A percentile compares a stretch with the other conserved stretches of the same genome.
Evolutionary conservation across 2,888 invertebrate genomes (phyloP).

Genomic region (Ormyrus nitidulus): DNA sequence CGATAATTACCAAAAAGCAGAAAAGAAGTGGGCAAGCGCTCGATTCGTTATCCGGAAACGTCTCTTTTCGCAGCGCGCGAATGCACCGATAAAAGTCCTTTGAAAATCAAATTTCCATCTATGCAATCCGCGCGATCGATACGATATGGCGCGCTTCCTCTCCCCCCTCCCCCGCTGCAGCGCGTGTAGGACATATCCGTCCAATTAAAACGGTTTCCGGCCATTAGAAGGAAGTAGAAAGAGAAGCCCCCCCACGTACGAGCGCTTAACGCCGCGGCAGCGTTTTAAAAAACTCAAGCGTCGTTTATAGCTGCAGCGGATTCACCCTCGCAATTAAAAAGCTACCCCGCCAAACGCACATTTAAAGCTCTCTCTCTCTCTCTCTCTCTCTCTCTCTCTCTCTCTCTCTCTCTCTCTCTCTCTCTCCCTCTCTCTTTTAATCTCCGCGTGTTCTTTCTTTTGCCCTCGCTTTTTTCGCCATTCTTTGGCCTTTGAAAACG

Average conservation of each 20-base stretch:
- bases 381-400: not conserved
- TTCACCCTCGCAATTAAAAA: constrained; percentile 33
- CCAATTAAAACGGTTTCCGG: not conserved
- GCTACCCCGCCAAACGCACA: constrained; percentile 22
- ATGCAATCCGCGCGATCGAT: constrained; percentile 25
- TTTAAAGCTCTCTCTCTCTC: not conserved
- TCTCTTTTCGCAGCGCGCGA: not conserved
- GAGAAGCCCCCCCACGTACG: not conserved
- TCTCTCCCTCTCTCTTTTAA: not conserved
- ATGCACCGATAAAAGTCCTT: constrained; percentile 33
- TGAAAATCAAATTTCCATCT: constrained; percentile 40
- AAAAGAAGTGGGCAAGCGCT: not conserved
- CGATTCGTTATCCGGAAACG: constrained; percentile 6
- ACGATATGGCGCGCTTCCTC: not conserved
- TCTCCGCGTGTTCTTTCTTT: not conserved
- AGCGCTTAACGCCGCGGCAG: not conserved
- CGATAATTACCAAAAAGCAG: not conserved
- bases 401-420: not conserved
- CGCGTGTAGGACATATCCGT: not conserved
- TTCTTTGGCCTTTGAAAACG: not conserved
- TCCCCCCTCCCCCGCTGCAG: too few relatives aligned
- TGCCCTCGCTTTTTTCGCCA: not conserved
- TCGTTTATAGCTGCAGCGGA: constrained; percentile 2
- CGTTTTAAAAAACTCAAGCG: constrained; percentile 4
- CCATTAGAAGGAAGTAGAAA: not conserved